Evolutionary conservation across 2,888 invertebrate species (phyloP).

Genomic region (Aproaerema taeniolella): DNA sequence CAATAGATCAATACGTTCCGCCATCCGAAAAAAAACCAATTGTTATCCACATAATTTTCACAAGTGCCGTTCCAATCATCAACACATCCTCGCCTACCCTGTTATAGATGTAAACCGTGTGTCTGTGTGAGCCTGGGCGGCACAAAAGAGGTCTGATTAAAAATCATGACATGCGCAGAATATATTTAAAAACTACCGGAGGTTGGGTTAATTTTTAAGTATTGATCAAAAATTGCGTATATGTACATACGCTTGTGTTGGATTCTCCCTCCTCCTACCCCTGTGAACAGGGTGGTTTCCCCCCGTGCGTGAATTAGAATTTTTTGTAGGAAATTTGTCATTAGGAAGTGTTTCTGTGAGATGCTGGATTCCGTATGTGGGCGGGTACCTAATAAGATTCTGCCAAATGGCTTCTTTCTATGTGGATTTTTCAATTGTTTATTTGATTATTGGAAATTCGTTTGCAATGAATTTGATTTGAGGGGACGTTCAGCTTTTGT

Average conservation of each 20-base stretch:
- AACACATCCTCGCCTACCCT: conserved; percentile 25
- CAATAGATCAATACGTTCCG: too few relatives aligned
- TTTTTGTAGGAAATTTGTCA: conserved; percentile 64
- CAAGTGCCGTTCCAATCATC: conserved; percentile 10
- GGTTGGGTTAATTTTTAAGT: conserved; percentile 77
- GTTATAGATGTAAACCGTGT: too few relatives aligned
- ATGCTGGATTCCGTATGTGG: conserved; percentile 7
- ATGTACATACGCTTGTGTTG: conserved; percentile 36
- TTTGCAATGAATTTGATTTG: too few relatives aligned
- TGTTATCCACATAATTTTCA: conserved; percentile 7
- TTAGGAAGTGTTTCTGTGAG: conserved; percentile 46
- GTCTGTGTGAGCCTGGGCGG: conserved; percentile 46
- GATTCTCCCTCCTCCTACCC: conserved; percentile 4
- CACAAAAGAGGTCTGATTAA: conserved; percentile 69
- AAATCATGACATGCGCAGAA: conserved; percentile 77
- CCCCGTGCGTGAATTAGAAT: conserved; percentile 66
- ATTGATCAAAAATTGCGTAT: conserved; percentile 77
- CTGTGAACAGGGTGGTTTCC: conserved; percentile 23
- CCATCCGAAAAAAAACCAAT: conserved; percentile 4
- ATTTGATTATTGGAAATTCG: too few relatives aligned
- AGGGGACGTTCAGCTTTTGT: too few relatives aligned
- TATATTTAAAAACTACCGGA: conserved; percentile 75
- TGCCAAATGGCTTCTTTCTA: too few relatives aligned
- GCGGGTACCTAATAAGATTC: too few relatives aligned
- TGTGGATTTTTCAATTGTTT: too few relatives aligned